Conservation (phyloP, 1,140 invertebrate species). For the Aricia agestis region DNA sequence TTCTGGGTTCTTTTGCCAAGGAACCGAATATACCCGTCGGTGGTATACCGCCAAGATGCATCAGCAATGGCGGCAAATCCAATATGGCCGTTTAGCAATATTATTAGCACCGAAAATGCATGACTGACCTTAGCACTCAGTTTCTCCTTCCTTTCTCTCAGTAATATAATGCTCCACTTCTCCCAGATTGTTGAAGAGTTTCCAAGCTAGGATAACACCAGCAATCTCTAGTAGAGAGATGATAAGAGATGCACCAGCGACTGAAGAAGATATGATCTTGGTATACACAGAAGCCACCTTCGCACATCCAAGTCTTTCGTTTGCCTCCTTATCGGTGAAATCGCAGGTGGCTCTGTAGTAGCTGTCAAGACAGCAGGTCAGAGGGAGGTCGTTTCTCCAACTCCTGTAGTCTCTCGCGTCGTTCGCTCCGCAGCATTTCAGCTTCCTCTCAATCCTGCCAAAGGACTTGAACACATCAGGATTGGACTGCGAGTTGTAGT, state of each 20-base stretch:
- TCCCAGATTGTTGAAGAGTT: constrained; percentile 52
- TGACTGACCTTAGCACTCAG: constrained; percentile 46
- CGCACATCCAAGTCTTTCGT: constrained; percentile 65
- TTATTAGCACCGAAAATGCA: constrained; percentile 19
- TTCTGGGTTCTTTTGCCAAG: constrained; percentile 44
- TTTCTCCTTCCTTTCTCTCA: constrained; percentile 67
- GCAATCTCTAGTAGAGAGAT: constrained; percentile 58
- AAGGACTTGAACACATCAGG: constrained; percentile 60
- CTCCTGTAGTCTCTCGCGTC: constrained; percentile 66
- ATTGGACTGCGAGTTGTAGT: constrained; percentile 65
- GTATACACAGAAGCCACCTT: constrained; percentile 69
- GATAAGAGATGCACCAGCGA: constrained; percentile 59
- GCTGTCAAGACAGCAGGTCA: constrained; percentile 62
- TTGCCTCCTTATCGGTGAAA: constrained; percentile 69
- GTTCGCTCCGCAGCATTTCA: constrained; percentile 66
- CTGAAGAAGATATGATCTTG: constrained; percentile 65
- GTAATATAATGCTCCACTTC: constrained; percentile 67
- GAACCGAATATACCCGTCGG: constrained; percentile 44
- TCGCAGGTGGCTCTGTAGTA: constrained; percentile 63
- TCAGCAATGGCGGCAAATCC: constrained; percentile 15
- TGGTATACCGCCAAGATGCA: constrained; percentile 10
- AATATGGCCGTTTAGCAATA: constrained; percentile 8
- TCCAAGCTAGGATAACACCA: constrained; percentile 60
- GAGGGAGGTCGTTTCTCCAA: constrained; percentile 63
- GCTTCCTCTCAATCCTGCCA: constrained; percentile 60